A percentile compares a stretch with the other conserved stretches of the same genome.
Evolutionary conservation across 2,113 vertebrate genomes (phyloP).

Genomic region (Atrichornis clamosus): DNA sequence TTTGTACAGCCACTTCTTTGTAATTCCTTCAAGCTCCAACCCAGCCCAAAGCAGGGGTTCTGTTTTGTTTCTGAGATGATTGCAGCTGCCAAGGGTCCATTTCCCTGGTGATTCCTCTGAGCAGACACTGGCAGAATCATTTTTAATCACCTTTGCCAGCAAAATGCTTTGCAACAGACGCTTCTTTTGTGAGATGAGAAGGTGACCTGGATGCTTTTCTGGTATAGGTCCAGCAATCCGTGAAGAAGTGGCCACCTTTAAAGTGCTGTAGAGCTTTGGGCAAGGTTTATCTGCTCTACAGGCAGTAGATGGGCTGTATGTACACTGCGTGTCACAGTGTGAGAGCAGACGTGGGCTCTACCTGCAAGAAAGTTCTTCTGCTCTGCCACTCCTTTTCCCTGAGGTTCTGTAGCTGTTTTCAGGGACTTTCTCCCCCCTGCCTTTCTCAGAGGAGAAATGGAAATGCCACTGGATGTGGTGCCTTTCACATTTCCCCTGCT

Average conservation of each 20-base stretch:
- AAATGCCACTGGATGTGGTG: background rate
- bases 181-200: background rate
- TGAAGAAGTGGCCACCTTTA: background rate
- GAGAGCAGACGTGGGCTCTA: background rate
- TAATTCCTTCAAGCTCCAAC: too few species aligned
- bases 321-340: fast-evolving
- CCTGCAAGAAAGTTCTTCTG: background rate
- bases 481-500: background rate
- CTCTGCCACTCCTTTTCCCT: fast-evolving
- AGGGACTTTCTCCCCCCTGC: fast-evolving
- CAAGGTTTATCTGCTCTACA: background rate
- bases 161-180: background rate
- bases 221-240: background rate
- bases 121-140: background rate
- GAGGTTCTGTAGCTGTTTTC: fast-evolving
- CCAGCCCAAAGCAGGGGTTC: background rate
- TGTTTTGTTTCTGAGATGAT: background rate
- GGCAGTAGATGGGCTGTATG: background rate
- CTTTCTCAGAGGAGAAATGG: background rate
- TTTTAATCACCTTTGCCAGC: background rate
- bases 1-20: background rate
- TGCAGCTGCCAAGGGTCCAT: background rate
- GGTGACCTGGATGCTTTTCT: background rate
- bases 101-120: background rate
- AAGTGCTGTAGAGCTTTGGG: background rate